Conservation (phyloP, 2,797 vertebrate genomes). For the Enteromius anoplus region DNA sequence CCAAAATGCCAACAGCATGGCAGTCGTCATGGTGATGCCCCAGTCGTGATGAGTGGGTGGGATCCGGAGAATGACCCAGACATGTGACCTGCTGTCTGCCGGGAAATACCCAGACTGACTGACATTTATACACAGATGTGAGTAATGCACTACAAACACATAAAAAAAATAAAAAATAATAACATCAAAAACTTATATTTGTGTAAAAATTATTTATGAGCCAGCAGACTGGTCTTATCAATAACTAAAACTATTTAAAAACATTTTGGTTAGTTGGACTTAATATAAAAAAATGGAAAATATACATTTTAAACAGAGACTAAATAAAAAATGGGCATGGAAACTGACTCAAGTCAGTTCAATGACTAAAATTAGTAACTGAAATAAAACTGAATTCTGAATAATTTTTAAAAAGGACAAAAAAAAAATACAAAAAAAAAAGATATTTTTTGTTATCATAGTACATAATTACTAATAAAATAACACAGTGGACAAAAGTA, state of each 20-base stretch:
- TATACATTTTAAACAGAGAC: not conserved
- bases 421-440: not conserved
- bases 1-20: not conserved
- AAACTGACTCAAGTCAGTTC: not conserved
- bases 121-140: slow-evolving; percentile 6
- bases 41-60: slow-evolving; percentile 3
- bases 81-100: slow-evolving; percentile 41
- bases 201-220: not conserved
- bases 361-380: not conserved
- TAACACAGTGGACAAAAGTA: not conserved
- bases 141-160: not conserved
- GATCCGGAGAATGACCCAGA: slow-evolving; percentile 42
- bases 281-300: not conserved
- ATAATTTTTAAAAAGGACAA: not conserved
- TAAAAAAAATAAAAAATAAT: not conserved
- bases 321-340: not conserved
- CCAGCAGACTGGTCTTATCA: not conserved
- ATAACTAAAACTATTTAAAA: not conserved
- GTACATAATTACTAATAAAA: not conserved
- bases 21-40: not conserved
- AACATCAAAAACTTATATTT: not conserved
- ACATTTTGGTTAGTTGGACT: not conserved
- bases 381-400: not conserved
- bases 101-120: slow-evolving; percentile 42
- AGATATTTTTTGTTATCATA: not conserved